These are phyloP conservation scores for Ciona savignyi DNA, from an alignment of 23 tunicate species.

Conservation along the genomic window DNA sequence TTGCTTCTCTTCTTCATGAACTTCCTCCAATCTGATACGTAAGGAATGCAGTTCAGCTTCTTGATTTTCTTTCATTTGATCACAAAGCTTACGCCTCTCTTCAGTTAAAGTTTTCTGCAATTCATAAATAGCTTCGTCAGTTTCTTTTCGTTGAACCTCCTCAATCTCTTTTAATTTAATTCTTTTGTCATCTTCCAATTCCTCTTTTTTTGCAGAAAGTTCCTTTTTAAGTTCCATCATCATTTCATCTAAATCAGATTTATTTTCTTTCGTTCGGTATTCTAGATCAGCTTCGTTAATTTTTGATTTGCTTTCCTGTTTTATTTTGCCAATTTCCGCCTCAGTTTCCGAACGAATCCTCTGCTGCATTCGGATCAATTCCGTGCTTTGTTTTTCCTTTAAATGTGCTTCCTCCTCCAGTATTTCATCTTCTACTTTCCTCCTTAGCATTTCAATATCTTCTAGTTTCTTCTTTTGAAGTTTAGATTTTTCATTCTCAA, in stretches of 20 bases:
- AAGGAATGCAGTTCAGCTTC: constrained; percentile 28
- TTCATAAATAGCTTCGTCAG: constrained; percentile 5
- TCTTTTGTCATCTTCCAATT: neutral
- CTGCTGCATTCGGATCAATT: neutral
- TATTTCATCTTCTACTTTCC: constrained; percentile 8
- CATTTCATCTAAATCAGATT: neutral
- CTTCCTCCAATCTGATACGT: constrained; percentile 18
- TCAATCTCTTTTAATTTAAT: neutral
- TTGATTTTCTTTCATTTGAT: constrained; percentile 8
- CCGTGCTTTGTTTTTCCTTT: constrained; percentile 10
- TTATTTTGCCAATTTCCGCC: constrained; percentile 3
- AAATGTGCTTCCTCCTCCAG: constrained; percentile 1
- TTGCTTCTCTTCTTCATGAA: constrained; percentile 20
- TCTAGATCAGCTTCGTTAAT: neutral
- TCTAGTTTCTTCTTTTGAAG: constrained; percentile 12
- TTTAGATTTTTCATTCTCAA: constrained; percentile 26
- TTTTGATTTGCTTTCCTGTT: neutral
- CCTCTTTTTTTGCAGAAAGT: neutral
- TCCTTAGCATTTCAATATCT: constrained; percentile 18
- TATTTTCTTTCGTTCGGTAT: neutral
- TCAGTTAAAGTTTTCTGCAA: neutral
- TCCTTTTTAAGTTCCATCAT: constrained; percentile 5
- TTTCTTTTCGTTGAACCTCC: neutral
- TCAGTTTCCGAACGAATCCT: neutral
- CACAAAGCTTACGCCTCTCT: neutral